Evolutionary conservation across 1,140 invertebrate species (phyloP).

Genomic region (Papilio dardanus): DNA sequence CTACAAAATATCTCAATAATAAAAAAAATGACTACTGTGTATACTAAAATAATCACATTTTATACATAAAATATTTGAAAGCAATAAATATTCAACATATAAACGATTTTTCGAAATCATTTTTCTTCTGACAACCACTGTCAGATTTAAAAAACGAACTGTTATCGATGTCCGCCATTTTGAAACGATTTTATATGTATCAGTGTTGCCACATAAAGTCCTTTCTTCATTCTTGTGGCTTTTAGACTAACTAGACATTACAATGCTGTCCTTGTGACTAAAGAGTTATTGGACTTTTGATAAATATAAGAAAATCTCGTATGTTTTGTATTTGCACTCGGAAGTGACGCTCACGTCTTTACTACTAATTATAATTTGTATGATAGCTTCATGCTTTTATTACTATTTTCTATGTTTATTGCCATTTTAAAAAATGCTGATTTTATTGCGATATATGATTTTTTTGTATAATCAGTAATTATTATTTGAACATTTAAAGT

Average conservation of each 20-base stretch:
- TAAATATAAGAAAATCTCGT: conserved; percentile 26
- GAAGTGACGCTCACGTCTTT: conserved; percentile 36
- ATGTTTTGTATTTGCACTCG: conserved; percentile 30
- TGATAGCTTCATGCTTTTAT: conserved; percentile 41
- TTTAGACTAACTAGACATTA: conserved; percentile 20
- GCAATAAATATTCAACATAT: background rate
- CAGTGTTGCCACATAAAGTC: background rate
- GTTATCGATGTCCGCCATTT: background rate
- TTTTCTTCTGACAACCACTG: background rate
- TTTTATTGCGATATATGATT: conserved; percentile 33
- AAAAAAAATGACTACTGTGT: background rate
- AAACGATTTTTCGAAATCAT: background rate
- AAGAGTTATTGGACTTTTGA: background rate
- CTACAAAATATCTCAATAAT: background rate
- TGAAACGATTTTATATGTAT: background rate
- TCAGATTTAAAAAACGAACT: background rate
- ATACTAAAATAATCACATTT: background rate
- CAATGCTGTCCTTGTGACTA: background rate
- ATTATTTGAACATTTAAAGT: background rate
- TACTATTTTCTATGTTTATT: conserved; percentile 40
- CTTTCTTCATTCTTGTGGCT: background rate
- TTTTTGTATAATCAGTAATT: conserved; percentile 42
- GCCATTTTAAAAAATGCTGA: conserved; percentile 12
- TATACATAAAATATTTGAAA: background rate
- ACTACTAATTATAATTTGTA: conserved; percentile 40